A percentile compares a stretch with the other conserved stretches of the same genome.
Conservation (phyloP, 2,113 vertebrate genomes). For the Brachypteracias leptosomus region DNA sequence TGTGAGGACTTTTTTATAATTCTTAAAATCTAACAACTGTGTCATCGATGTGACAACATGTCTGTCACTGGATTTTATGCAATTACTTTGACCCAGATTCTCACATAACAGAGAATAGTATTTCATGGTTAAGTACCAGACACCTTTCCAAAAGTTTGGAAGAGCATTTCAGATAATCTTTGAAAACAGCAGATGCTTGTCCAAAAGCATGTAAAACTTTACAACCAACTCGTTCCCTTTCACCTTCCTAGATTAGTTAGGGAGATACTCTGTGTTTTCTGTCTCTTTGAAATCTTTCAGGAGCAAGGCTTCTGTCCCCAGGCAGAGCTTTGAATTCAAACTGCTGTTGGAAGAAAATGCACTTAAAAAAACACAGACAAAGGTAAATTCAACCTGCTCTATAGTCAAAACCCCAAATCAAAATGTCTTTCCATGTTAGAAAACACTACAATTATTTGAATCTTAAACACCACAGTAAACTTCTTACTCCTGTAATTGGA, state of each 20-base stretch:
- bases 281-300: neutral
- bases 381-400: neutral
- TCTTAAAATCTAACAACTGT: neutral
- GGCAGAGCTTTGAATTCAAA: neutral
- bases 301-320: neutral
- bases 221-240: neutral
- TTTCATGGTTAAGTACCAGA: neutral
- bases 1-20: neutral
- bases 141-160: neutral
- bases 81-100: neutral
- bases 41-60: neutral
- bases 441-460: neutral
- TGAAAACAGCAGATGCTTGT: neutral
- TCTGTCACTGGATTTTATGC: neutral
- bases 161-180: neutral
- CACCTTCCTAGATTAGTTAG: neutral
- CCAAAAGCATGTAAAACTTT: neutral
- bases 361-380: neutral
- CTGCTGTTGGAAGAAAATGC: neutral
- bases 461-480: neutral
- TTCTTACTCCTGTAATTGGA: neutral
- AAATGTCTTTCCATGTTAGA: neutral
- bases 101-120: neutral
- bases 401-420: neutral
- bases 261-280: neutral